Percentiles rank a stretch among this genome's conserved stretches.
phyloP scores from a whole-genome alignment of 1,140 invertebrate species.

The Diorhabda elongata region DNA sequence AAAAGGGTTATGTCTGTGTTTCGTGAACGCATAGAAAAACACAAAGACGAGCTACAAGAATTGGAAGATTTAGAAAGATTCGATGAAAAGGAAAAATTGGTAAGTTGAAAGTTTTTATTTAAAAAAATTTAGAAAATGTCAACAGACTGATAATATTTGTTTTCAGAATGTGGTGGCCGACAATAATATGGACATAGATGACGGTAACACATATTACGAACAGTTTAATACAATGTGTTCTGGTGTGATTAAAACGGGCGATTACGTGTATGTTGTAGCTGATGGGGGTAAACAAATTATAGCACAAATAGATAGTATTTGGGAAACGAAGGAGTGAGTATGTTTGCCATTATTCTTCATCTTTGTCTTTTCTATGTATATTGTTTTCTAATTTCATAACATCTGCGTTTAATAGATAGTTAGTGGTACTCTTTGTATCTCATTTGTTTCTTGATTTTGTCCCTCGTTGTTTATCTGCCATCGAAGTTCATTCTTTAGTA shows the following conservation, averaged over 20 bases:
- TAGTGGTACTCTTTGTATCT: too few relatives aligned
- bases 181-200: constrained; percentile 55
- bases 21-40: constrained; percentile 83
- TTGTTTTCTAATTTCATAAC: neutral
- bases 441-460: too few relatives aligned
- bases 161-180: constrained; percentile 69
- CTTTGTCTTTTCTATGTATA: neutral
- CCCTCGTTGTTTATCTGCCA: too few relatives aligned
- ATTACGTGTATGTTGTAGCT: constrained; percentile 89
- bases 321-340: constrained; percentile 79
- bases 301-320: constrained; percentile 91
- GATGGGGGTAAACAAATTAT: constrained; percentile 83
- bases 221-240: constrained; percentile 82
- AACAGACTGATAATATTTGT: constrained; percentile 20
- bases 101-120: constrained; percentile 43
- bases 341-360: neutral
- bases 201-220: constrained; percentile 84
- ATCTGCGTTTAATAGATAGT: too few relatives aligned
- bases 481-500: too few relatives aligned
- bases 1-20: constrained; percentile 91
- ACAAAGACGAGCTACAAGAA: constrained; percentile 85
- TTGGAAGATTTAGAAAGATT: constrained; percentile 75
- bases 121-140: neutral
- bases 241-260: constrained; percentile 82
- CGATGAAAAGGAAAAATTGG: constrained; percentile 75